Evolutionary conservation across 2,113 vertebrate species (phyloP).

Genomic region (Motacilla tschutschensis): DNA sequence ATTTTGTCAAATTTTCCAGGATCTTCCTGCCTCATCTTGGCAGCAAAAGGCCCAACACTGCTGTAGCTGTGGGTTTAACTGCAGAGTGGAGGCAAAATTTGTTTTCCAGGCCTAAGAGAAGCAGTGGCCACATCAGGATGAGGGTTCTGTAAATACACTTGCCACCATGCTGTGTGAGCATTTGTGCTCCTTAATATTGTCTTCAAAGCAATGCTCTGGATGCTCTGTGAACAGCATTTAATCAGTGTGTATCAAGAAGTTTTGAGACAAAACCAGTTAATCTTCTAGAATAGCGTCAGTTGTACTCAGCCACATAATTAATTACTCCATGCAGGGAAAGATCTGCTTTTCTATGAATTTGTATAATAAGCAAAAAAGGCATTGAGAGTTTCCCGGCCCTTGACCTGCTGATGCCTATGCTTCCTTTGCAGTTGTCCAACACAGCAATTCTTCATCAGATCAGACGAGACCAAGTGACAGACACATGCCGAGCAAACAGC

Average conservation of each 20-base stretch:
- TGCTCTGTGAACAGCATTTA: background rate
- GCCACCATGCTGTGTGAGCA: background rate
- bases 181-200: background rate
- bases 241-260: background rate
- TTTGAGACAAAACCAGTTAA: background rate
- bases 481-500: constrained; percentile 84
- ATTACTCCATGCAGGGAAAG: background rate
- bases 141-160: background rate
- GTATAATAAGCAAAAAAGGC: background rate
- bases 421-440: constrained; percentile 81
- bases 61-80: background rate
- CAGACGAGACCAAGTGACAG: constrained; percentile 88
- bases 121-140: background rate
- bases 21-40: background rate
- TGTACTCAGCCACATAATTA: background rate
- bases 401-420: constrained; percentile 29
- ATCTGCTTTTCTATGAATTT: background rate
- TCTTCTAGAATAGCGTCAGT: background rate
- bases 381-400: background rate
- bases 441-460: constrained; percentile 88
- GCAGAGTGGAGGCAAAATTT: background rate
- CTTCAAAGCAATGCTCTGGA: background rate
- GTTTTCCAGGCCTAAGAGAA: background rate
- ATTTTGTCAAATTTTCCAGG: background rate
- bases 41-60: background rate